phyloP scores from a whole-genome alignment of 2,797 vertebrate genomes.

The Gymnopithys bicolor region DNA sequence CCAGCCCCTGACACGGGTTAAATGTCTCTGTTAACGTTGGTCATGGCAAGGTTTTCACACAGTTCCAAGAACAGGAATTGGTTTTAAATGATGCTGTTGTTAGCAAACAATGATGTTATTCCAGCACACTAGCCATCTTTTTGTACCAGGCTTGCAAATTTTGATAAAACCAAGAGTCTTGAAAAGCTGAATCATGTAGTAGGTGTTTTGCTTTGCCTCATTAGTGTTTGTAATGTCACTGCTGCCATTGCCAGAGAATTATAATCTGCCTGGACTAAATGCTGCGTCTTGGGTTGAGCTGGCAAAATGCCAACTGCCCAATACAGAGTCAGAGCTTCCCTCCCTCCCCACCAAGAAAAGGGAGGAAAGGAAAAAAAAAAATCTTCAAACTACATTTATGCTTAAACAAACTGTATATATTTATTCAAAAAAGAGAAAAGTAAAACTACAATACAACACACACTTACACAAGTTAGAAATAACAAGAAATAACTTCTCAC shows the following conservation, averaged over 20 bases:
- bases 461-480: too few relatives aligned
- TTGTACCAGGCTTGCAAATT: not conserved
- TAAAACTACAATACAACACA: too few relatives aligned
- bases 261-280: not conserved
- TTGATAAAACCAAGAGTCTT: not conserved
- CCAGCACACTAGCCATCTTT: not conserved
- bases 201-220: not conserved
- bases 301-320: too few relatives aligned
- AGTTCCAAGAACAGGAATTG: not conserved
- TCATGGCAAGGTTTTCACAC: not conserved
- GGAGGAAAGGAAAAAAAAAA: too few relatives aligned
- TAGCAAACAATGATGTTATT: not conserved
- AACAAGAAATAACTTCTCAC: too few relatives aligned
- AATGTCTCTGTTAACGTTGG: not conserved
- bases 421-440: too few relatives aligned
- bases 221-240: not conserved
- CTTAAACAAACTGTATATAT: too few relatives aligned
- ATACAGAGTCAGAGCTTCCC: too few relatives aligned
- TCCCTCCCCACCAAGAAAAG: too few relatives aligned
- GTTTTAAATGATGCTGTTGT: not conserved
- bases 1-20: not conserved
- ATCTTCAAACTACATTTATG: too few relatives aligned
- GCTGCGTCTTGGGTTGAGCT: too few relatives aligned
- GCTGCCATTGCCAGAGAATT: not conserved
- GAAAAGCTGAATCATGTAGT: not conserved